Conservation (phyloP, 2,113 vertebrate species). For the Oncorhynchus keta region DNA sequence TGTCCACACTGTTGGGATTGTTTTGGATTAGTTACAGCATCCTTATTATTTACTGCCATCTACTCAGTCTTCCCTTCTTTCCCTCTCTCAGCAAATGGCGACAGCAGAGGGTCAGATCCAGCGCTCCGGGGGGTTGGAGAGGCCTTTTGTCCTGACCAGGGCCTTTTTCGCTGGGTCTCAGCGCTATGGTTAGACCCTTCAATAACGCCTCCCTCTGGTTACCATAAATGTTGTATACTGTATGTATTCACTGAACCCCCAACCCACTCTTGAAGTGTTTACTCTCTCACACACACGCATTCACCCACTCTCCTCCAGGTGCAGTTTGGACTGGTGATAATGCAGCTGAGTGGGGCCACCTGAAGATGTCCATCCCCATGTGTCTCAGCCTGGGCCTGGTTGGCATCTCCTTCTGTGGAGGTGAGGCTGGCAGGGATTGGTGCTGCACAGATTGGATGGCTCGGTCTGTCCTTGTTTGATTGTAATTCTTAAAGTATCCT, state of each 20-base stretch:
- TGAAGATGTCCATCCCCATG: constrained; percentile 81
- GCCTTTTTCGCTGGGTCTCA: constrained; percentile 83
- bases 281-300: too few relatives aligned
- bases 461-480: too few relatives aligned
- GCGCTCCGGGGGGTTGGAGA: constrained; percentile 74
- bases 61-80: neutral
- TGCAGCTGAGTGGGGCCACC: constrained; percentile 78
- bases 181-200: constrained; percentile 70
- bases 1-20: neutral
- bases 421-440: constrained; percentile 57
- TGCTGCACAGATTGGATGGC: neutral
- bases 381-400: constrained; percentile 76
- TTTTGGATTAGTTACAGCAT: neutral
- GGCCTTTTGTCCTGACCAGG: constrained; percentile 78
- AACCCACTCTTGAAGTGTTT: neutral
- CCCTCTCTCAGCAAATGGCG: constrained; percentile 73
- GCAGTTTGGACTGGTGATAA: constrained; percentile 84
- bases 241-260: neutral
- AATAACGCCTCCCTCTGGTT: too few relatives aligned
- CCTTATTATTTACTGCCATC: neutral
- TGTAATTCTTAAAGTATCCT: too few relatives aligned
- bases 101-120: constrained; percentile 73
- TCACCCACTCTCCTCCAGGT: constrained; percentile 55
- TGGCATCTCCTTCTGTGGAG: constrained; percentile 82
- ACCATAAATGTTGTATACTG: neutral